These are phyloP conservation scores for Coreoperca whiteheadi DNA, from an alignment of 2,113 vertebrate genomes.

Conservation along the genomic window DNA sequence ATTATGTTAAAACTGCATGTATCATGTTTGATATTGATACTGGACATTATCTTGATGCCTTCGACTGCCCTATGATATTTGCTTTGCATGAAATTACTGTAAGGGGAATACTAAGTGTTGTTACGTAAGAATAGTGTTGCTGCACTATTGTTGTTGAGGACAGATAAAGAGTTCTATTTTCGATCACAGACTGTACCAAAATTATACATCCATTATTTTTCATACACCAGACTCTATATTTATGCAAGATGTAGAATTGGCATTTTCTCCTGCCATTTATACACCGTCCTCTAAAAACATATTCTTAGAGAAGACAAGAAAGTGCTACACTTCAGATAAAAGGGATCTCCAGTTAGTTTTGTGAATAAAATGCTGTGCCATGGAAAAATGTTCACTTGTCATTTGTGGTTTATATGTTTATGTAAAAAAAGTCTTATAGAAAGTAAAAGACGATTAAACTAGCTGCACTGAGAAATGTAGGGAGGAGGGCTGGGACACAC, in stretches of 20 bases:
- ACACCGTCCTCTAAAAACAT: slow-evolving; percentile 43
- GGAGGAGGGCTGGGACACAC: not conserved
- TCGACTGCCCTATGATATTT: slow-evolving; percentile 71
- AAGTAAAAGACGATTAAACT: not conserved
- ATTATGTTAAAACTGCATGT: slow-evolving; percentile 62
- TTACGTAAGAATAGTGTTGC: slow-evolving; percentile 24
- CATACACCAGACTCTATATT: slow-evolving; percentile 59
- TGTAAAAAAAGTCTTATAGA: not conserved
- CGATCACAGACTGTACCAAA: slow-evolving; percentile 56
- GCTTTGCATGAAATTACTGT: slow-evolving; percentile 67
- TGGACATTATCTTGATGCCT: slow-evolving; percentile 62
- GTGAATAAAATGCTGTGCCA: slow-evolving; percentile 67
- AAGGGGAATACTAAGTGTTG: slow-evolving; percentile 24
- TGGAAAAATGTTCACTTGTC: slow-evolving; percentile 38
- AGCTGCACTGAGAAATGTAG: not conserved
- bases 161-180: slow-evolving; percentile 67
- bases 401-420: slow-evolving; percentile 23
- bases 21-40: slow-evolving; percentile 45
- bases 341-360: slow-evolving; percentile 45
- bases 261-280: slow-evolving; percentile 64
- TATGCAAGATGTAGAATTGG: slow-evolving; percentile 57
- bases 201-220: slow-evolving; percentile 67
- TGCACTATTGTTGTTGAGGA: slow-evolving; percentile 27
- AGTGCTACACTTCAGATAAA: slow-evolving; percentile 18
- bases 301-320: slow-evolving; percentile 29